These are phyloP conservation scores for Xenops minutus DNA, from an alignment of 2,797 vertebrate genomes.

Conservation along the genomic window DNA sequence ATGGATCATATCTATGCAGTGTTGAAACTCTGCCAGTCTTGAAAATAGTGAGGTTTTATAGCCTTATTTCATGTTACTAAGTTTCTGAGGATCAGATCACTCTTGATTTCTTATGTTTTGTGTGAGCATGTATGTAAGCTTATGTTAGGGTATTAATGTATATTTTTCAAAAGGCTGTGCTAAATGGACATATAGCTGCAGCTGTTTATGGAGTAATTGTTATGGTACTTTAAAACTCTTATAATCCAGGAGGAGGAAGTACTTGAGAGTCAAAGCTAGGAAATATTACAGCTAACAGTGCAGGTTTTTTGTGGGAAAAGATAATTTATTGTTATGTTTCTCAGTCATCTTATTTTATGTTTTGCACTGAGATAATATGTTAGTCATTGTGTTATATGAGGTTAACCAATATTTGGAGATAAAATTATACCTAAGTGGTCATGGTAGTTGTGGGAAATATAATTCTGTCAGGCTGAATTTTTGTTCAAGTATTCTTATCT, in stretches of 20 bases:
- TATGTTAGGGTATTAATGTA: background rate
- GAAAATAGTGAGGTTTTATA: background rate
- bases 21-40: background rate
- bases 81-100: background rate
- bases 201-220: slow-evolving; percentile 34
- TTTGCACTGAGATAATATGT: background rate
- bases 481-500: slow-evolving; percentile 30
- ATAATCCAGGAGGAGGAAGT: slow-evolving; percentile 16
- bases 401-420: slow-evolving; percentile 3
- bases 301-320: background rate
- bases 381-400: background rate
- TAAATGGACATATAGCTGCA: slow-evolving; percentile 40
- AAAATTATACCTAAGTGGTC: slow-evolving; percentile 6
- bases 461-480: background rate
- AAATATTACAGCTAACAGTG: slow-evolving; percentile 38
- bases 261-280: slow-evolving; percentile 41
- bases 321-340: background rate
- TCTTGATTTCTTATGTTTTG: background rate
- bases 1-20: background rate
- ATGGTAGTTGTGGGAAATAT: background rate
- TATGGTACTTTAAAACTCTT: slow-evolving; percentile 36
- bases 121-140: background rate
- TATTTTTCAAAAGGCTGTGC: background rate
- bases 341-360: background rate
- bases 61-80: background rate